Evolutionary conservation across 2,113 vertebrate genomes (phyloP).

Genomic region (Progne subis): DNA sequence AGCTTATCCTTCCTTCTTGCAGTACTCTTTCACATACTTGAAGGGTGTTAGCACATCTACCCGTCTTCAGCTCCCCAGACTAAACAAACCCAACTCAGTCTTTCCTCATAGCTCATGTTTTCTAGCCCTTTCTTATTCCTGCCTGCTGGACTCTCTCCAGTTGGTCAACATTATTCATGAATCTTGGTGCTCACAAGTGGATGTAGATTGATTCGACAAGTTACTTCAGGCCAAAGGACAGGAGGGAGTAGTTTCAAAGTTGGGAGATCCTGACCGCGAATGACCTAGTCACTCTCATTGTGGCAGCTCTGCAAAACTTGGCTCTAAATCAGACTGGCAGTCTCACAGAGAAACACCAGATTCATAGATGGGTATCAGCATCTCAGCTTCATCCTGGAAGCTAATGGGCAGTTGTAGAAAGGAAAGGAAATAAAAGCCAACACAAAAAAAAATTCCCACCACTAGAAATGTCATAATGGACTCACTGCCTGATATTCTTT

Average conservation of each 20-base stretch:
- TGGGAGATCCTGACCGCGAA: background rate
- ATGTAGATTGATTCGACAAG: background rate
- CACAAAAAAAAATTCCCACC: background rate
- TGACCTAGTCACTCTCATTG: background rate
- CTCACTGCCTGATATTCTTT: background rate
- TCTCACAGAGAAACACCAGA: background rate
- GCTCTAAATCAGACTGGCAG: background rate
- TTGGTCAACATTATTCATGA: constrained; percentile 2
- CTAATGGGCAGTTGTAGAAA: background rate
- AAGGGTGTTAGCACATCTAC: background rate
- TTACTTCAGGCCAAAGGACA: background rate
- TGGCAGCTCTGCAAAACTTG: background rate
- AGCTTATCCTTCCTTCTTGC: background rate
- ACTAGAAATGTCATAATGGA: background rate
- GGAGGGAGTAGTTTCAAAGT: background rate
- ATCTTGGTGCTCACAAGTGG: background rate
- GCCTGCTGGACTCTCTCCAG: constrained; percentile 15
- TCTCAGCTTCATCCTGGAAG: background rate
- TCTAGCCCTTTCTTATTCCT: background rate
- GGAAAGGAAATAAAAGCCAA: background rate
- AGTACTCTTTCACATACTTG: background rate
- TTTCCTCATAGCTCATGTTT: constrained; percentile 29
- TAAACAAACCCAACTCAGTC: constrained; percentile 33
- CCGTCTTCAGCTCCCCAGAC: background rate
- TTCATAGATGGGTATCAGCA: background rate